Evolutionary conservation across 2,113 vertebrate species (phyloP).

Genomic region (Myotis lucifugus): DNA sequence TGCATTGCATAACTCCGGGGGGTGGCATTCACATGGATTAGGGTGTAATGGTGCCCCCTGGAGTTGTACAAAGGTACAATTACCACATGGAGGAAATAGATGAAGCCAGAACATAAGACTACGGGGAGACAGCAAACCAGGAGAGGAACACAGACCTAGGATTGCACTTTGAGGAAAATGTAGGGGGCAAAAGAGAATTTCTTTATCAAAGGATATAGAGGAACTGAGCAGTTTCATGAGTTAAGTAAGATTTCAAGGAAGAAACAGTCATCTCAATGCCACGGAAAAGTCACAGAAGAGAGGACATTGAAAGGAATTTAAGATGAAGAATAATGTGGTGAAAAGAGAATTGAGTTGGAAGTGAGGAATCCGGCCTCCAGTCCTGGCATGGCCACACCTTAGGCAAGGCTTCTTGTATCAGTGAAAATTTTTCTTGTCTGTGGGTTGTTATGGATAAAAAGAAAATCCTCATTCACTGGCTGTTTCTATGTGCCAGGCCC

Average conservation of each 20-base stretch:
- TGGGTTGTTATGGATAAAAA: background rate
- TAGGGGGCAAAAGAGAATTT: background rate
- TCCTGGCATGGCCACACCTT: background rate
- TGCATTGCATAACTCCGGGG: background rate
- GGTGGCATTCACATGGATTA: background rate
- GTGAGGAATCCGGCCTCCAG: background rate
- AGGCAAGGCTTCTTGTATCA: background rate
- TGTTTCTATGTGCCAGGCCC: background rate
- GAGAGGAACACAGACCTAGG: background rate
- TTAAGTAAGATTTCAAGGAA: background rate
- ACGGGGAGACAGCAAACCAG: background rate
- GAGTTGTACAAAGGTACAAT: background rate
- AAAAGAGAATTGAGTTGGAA: background rate
- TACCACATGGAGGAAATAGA: background rate
- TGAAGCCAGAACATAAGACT: background rate
- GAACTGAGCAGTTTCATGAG: background rate
- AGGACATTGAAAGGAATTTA: background rate
- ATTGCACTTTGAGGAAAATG: background rate
- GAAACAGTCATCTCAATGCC: background rate
- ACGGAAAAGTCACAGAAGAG: background rate
- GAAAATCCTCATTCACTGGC: background rate
- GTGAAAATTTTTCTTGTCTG: background rate
- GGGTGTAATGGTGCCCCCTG: background rate
- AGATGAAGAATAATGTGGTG: background rate
- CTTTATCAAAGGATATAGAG: background rate